Evolutionary conservation across 2,888 invertebrate species (phyloP).

Genomic region (Macropis europaea): DNA sequence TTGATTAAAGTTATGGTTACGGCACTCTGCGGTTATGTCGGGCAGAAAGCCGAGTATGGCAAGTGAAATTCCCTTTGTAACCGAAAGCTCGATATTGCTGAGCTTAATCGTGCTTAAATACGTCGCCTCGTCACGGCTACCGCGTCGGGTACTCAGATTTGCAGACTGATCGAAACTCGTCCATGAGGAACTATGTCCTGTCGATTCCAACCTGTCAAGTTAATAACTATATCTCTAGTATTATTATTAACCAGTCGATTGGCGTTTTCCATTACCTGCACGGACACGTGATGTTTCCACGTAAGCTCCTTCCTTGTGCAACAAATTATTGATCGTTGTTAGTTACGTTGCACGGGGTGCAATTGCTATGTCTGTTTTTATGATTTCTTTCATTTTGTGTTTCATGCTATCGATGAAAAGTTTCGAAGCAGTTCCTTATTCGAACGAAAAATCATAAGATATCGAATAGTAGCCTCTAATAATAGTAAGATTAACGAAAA

Average conservation of each 20-base stretch:
- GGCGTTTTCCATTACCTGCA: constrained; percentile 47
- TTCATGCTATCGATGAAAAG: too few relatives aligned
- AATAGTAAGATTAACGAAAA: too few relatives aligned
- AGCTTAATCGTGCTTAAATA: constrained; percentile 64
- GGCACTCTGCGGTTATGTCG: constrained; percentile 19
- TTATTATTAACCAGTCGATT: constrained; percentile 63
- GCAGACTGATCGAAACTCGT: constrained; percentile 30
- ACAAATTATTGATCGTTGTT: too few relatives aligned
- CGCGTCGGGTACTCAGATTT: constrained; percentile 5
- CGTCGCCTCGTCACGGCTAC: constrained; percentile 23
- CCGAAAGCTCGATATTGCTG: constrained; percentile 57
- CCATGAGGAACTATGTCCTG: constrained; percentile 8
- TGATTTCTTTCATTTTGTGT: too few relatives aligned
- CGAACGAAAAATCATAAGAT: too few relatives aligned
- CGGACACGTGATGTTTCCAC: constrained; percentile 15
- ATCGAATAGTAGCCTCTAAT: too few relatives aligned
- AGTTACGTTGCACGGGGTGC: too few relatives aligned
- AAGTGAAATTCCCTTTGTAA: constrained; percentile 61
- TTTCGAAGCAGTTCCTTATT: too few relatives aligned
- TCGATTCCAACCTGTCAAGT: constrained; percentile 26
- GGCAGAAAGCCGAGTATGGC: constrained; percentile 24
- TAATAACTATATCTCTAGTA: constrained; percentile 21
- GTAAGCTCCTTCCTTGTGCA: too few relatives aligned
- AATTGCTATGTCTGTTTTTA: too few relatives aligned
- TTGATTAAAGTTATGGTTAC: constrained; percentile 58